Evolutionary conservation across 2,888 invertebrate genomes (phyloP), one percentile per base, ranked within the genome.

Genomic region (Hoplodrina ambigua): DNA sequence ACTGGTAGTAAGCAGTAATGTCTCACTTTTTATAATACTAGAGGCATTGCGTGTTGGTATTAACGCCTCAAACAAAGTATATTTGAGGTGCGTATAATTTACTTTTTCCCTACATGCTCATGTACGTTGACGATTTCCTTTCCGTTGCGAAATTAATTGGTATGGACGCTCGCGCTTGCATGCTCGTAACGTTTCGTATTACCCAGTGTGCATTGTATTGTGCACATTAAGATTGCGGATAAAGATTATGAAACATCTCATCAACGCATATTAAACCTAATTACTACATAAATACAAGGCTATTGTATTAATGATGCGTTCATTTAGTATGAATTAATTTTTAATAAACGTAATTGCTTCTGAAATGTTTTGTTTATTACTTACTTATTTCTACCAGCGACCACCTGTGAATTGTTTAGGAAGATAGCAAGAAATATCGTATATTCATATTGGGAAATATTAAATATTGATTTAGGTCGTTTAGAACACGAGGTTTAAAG

Each of bases 101-200:
- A 75, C 75, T 86, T 87, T 89, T 88, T 84, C 79, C 83, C 78
- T 78, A 84, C 86, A 82, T 85, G 85, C 84, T 85, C 83, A 80
- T 85, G 79, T 76, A 79, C 74, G 84, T 82, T 82, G 75, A 83
- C 78, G 84, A 86, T 90, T 91, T 89, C 89, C 89, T 88, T 89
- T 90, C 81, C 75, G 84, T 87, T 88, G 85, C 86, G 80, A 88
- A 88, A 88, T 83, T 86, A 87, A 87, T 89, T 85, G 75, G 68
- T 68, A 77, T 73, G 56, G 53, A 57, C 41, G 72, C 30, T 59
- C 56, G 56, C 72, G 73, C 64, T 87, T 82, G 84, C 83, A 81
- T 85, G 82, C 63, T 64, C 57, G 55, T 78, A 80, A 72, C 70
- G 70, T 52, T 77, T 74, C 69, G 68, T 78, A 82, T 73, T 81